Conservation (phyloP, 2,113 vertebrate species). For the Oenanthe oenanthe region DNA sequence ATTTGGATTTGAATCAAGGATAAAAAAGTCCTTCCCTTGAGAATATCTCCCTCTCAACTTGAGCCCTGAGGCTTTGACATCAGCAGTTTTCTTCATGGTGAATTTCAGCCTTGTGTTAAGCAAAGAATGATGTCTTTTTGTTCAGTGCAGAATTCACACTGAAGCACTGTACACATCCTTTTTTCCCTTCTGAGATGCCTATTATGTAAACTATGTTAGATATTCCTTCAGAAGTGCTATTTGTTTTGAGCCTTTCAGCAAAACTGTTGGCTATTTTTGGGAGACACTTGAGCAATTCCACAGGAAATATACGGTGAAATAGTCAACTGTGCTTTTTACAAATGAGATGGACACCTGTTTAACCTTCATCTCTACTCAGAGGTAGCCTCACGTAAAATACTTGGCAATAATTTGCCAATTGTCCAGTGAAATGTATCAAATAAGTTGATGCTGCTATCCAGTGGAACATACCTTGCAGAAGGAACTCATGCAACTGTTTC, state of each 20-base stretch:
- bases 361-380: not conserved
- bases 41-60: not conserved
- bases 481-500: not conserved
- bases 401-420: not conserved
- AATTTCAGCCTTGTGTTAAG: constrained; percentile 61
- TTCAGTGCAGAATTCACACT: not conserved
- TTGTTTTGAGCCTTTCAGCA: constrained; percentile 41
- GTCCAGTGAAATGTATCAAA: not conserved
- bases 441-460: not conserved
- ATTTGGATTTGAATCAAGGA: not conserved
- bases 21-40: not conserved
- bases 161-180: constrained; percentile 19
- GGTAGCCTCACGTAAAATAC: not conserved
- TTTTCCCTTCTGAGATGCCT: constrained; percentile 10
- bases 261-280: constrained; percentile 29
- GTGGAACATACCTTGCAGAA: not conserved
- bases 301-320: constrained; percentile 3
- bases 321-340: not conserved
- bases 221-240: constrained; percentile 40
- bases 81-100: constrained; percentile 24
- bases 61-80: constrained; percentile 1
- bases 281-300: not conserved
- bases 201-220: constrained; percentile 45
- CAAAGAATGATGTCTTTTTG: constrained; percentile 56
- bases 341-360: not conserved